phyloP scores from a whole-genome alignment of 2,113 vertebrate genomes.

The Taurulus bubalis region DNA sequence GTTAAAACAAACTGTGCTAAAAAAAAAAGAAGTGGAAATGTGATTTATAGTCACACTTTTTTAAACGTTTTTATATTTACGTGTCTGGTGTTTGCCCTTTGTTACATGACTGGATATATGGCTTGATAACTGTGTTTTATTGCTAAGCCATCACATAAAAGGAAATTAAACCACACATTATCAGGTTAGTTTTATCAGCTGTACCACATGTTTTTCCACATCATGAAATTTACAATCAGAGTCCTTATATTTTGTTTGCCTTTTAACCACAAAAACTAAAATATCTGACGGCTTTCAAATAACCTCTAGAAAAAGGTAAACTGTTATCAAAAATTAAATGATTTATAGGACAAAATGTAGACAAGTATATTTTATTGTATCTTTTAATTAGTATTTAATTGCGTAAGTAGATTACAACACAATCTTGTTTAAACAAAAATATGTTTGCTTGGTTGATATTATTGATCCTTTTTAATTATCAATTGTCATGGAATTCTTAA shows the following conservation, averaged over 20 bases:
- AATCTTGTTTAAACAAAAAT: not conserved
- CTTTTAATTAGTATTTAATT: constrained; percentile 10
- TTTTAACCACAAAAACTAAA: constrained; percentile 14
- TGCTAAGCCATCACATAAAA: constrained; percentile 35
- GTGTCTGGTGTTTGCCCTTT: constrained; percentile 44
- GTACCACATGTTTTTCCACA: constrained; percentile 9
- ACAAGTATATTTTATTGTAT: not conserved
- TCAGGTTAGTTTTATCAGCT: constrained; percentile 36
- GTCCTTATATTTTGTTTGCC: constrained; percentile 27
- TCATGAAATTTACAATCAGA: constrained; percentile 13
- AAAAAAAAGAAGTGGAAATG: not conserved
- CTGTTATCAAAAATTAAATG: not conserved
- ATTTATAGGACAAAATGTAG: not conserved
- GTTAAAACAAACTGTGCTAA: not conserved
- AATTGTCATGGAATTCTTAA: not conserved
- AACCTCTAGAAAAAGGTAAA: not conserved
- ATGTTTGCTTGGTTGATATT: not conserved
- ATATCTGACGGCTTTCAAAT: not conserved
- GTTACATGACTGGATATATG: constrained; percentile 24
- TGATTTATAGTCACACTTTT: constrained; percentile 3
- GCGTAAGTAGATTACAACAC: not conserved
- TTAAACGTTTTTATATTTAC: constrained; percentile 37
- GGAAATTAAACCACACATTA: constrained; percentile 60
- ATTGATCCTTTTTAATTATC: constrained; percentile 5
- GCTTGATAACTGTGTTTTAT: constrained; percentile 56